Conservation (phyloP, 1,140 invertebrate genomes). For the Drosophila pachea region DNA sequence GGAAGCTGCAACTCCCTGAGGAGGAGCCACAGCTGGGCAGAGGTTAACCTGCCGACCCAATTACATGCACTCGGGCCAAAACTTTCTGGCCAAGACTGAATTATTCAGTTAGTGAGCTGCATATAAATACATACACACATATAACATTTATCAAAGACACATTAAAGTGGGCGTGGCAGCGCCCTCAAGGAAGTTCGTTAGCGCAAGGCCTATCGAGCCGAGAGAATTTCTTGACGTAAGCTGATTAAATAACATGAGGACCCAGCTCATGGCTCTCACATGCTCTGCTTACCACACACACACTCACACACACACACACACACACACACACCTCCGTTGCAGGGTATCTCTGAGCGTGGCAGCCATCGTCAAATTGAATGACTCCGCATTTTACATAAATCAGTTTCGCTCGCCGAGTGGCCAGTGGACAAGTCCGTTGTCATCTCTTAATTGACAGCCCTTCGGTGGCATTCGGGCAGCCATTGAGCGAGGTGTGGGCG, state of each 20-base stretch:
- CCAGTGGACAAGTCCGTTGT: background rate
- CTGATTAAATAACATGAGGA: no score
- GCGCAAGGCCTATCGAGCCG: no score
- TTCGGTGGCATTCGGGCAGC: background rate
- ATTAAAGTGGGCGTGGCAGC: no score
- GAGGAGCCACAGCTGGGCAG: background rate
- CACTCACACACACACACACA: no score
- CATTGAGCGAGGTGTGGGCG: background rate
- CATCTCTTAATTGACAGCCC: background rate
- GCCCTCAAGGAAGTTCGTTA: no score
- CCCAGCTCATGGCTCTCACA: no score
- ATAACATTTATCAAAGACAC: background rate
- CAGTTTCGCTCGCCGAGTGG: background rate
- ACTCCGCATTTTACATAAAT: background rate
- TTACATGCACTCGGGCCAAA: constrained; percentile 1
- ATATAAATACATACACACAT: background rate
- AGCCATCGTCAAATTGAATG: no score
- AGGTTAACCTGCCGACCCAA: background rate
- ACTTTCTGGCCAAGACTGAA: background rate
- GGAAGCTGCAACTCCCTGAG: background rate
- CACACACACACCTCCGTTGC: no score
- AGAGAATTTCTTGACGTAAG: no score
- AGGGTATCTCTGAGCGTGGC: no score
- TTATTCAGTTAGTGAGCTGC: constrained; percentile 1
- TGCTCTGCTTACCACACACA: no score